Conservation (phyloP, 2,797 vertebrate genomes). For the Pseudomugil tenellus region DNA sequence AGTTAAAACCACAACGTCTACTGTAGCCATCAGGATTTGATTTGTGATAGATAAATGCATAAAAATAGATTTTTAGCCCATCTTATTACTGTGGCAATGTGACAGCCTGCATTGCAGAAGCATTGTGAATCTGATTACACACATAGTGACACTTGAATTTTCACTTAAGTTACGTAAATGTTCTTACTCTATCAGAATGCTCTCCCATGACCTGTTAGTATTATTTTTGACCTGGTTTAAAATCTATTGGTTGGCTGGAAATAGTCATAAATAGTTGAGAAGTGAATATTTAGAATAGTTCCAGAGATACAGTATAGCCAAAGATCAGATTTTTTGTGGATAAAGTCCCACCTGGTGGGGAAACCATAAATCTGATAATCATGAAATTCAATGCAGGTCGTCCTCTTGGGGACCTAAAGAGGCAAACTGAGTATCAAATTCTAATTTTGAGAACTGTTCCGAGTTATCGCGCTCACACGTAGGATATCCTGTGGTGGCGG, state of each 20-base stretch:
- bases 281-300: too few relatives aligned
- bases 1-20: conserved; percentile 62
- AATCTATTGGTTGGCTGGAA: not conserved
- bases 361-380: too few relatives aligned
- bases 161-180: not conserved
- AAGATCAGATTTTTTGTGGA: too few relatives aligned
- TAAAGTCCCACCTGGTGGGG: too few relatives aligned
- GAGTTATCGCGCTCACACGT: too few relatives aligned
- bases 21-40: conserved; percentile 44
- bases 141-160: not conserved
- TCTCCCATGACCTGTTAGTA: too few relatives aligned
- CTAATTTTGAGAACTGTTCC: too few relatives aligned
- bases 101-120: conserved; percentile 28
- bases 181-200: not conserved
- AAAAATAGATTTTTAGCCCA: conserved; percentile 9
- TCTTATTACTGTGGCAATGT: conserved; percentile 24
- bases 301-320: too few relatives aligned
- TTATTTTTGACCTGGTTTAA: not conserved
- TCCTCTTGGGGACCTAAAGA: too few relatives aligned
- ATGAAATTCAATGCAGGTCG: too few relatives aligned
- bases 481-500: too few relatives aligned
- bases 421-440: too few relatives aligned
- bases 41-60: conserved; percentile 24
- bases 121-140: not conserved
- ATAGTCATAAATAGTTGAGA: not conserved